phyloP scores from a whole-genome alignment of 2,113 vertebrate species.

The Nothoprocta perdicaria region DNA sequence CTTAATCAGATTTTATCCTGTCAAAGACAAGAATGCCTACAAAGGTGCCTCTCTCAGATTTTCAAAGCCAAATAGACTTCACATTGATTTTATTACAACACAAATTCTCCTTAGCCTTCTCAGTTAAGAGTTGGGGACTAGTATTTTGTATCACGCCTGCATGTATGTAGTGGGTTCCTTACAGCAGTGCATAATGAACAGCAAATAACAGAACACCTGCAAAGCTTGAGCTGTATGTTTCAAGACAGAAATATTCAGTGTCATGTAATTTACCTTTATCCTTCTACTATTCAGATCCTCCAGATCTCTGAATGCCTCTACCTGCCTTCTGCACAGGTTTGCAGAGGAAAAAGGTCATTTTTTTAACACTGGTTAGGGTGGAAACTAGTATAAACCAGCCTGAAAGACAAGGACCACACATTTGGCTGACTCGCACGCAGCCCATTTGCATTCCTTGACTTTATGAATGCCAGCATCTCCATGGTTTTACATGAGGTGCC shows the following conservation, averaged over 20 bases:
- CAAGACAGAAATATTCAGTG: background rate
- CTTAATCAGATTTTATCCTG: background rate
- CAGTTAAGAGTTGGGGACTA: background rate
- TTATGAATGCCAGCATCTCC: background rate
- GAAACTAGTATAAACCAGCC: background rate
- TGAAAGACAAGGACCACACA: background rate
- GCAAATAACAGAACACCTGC: background rate
- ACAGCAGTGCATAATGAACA: background rate
- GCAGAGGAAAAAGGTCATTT: too few relatives aligned
- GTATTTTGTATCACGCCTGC: background rate
- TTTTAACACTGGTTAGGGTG: background rate
- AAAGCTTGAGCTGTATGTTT: background rate
- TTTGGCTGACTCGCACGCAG: background rate
- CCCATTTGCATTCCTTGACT: background rate
- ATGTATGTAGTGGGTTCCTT: background rate
- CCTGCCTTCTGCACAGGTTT: background rate
- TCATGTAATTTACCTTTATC: background rate
- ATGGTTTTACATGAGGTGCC: background rate
- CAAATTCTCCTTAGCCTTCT: background rate
- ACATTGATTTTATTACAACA: background rate
- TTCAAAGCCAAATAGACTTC: background rate
- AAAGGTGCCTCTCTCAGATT: background rate
- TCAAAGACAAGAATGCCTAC: background rate
- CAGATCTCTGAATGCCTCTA: background rate
- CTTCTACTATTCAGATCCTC: background rate